Base-by-base conservation (phyloP, 2,888 invertebrate species). In the Hypercompe scribonia region DNA sequence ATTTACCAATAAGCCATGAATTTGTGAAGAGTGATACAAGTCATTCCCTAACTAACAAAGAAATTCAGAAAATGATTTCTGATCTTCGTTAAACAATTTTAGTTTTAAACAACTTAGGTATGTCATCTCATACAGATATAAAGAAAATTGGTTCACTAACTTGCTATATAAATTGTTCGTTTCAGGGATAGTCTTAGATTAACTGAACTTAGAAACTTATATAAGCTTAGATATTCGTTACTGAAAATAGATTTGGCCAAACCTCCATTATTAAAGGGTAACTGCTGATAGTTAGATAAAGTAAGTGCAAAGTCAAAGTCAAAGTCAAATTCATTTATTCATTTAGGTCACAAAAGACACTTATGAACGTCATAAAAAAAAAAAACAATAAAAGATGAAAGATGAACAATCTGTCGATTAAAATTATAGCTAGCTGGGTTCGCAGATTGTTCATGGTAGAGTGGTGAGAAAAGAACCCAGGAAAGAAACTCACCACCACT, bases 141-240 rank as follows among this genome's bases (percentile, higher is more conserved):
- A 69, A 69, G 21, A 31, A 42, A 69, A 63, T 46, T 61, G 33
- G 8, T 24, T 28, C 39, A 63, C 58, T 28, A 63, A 42, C 31
- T 69, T 68, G 50, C 15, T 13, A n/a, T 11, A 13, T 24, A 67
- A 67, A 67, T 18, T 66, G 18, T 42, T 66, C 39, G 54, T 34
- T 54, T 33, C n/a, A 28, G 31, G 39, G 33, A 4, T 67, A 50
- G 11, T 15, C 46, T 15, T 66, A 18, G 42, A 15, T n/a, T 18
- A 66, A 31, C 18, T 39, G 7, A 28, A 28, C 18, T 28, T 50
- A 46, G 24, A 34, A 36, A 65, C 21, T 65, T 24, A 13, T 10
- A n/a, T 11, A 34, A 24, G 11, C 21, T 36, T 50, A 42, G 21
- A 31, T 5, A 61, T 18, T 8, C 28, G n/a, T 28, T 58, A 28